A percentile compares a stretch with the other conserved stretches of the same genome.
Evolutionary conservation across 2,797 vertebrate genomes (phyloP).

Genomic region (Lophotriccus pileatus): DNA sequence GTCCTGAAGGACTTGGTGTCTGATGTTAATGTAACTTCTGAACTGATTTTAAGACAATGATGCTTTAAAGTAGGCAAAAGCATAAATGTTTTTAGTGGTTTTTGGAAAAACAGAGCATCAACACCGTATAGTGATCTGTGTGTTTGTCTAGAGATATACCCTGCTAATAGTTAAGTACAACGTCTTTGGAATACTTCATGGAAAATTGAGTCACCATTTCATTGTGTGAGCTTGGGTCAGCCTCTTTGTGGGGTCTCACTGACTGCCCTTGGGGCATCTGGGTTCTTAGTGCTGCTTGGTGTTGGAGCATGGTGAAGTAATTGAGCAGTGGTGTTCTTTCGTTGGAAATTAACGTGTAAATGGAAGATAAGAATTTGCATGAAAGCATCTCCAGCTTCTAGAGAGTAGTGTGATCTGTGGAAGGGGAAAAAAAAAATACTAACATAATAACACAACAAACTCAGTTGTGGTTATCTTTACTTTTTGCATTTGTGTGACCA

Average conservation of each 20-base stretch:
- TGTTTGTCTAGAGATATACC: neutral
- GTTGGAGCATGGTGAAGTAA: neutral
- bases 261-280: neutral
- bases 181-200: neutral
- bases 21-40: neutral
- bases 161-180: neutral
- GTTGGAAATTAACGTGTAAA: neutral
- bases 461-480: neutral
- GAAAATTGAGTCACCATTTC: neutral
- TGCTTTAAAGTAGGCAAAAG: neutral
- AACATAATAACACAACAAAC: neutral
- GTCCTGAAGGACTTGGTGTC: neutral
- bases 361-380: neutral
- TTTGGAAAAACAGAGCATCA: neutral
- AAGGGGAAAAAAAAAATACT: neutral
- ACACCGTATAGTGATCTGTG: neutral
- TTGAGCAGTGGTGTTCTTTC: neutral
- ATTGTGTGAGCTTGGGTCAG: accelerated
- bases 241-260: neutral
- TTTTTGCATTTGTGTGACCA: neutral
- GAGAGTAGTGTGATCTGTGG: neutral
- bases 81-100: neutral
- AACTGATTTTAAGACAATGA: neutral
- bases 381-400: neutral
- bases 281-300: neutral